Base-by-base conservation (phyloP, 2,888 invertebrate species). In the Eubasilissa splendida region DNA sequence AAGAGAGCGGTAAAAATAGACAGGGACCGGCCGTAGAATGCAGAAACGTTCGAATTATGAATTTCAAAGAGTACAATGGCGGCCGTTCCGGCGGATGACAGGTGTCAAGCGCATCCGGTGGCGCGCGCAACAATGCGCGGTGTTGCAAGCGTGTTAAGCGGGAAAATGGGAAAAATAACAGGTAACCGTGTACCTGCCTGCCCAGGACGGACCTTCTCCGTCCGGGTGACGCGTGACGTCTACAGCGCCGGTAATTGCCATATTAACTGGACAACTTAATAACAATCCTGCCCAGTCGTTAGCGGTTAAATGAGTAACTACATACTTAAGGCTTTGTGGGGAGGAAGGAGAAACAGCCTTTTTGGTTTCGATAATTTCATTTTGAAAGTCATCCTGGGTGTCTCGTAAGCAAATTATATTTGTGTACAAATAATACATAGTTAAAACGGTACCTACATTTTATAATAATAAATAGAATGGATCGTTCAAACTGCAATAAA, bases 221-320 rank as follows among this genome's bases (percentile, higher is more conserved):
- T 7, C 42, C 42, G 42, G 42, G 4, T 42, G 42, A 42, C 42
- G 42, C 42, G 42, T 42, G 42, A 42, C 42, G 42, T 7, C 42
- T 42, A 2, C 14, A 22, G 4, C 7, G 53, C 14, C 65, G 53
- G 79, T 83, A 80, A 83, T 83, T 83, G 80, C 80, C 76, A 76
- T 81, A 76, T 83, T 80, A 83, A 80, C 80, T 68, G 83, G 83
- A 83, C 83, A 83, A 78, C 83, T 83, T 83, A 83, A 83, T 83
- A 81, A 78, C 80, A 60, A 80, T 80, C 78, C 79, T 76, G 80
- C 66, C 56, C 71, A 76, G 53, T 65, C 70, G 56, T 77, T 77
- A 59, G 68, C 50, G 22, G 52, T 70, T 77, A 73, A 79, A 77
- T 66, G 42, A 63, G n/a, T 71, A 78, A n/a, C 31, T 8, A 42